phyloP scores from a whole-genome alignment of 2,888 invertebrate species.

The Zygothrica quintamaculata region DNA sequence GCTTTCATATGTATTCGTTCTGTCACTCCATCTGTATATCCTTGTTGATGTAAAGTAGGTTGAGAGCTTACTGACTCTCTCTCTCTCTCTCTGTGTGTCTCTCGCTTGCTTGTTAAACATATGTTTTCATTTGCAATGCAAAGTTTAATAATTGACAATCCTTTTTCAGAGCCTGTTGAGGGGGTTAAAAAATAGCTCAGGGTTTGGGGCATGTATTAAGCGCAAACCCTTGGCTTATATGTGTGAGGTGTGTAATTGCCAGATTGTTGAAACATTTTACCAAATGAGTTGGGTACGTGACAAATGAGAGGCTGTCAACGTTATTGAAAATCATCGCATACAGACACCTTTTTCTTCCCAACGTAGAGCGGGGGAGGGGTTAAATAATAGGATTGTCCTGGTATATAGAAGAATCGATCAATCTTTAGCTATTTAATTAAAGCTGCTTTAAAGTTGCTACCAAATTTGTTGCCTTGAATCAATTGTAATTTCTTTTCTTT shows the following conservation, averaged over 20 bases:
- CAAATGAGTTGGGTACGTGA: constrained; percentile 58
- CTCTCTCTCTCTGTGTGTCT: constrained; percentile 4
- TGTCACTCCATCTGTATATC: too few species aligned
- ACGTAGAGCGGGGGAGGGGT: too few species aligned
- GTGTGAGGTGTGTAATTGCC: constrained; percentile 71
- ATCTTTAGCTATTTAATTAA: too few species aligned
- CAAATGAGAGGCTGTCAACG: constrained; percentile 64
- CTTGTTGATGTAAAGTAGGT: too few species aligned
- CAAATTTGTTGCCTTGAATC: too few species aligned
- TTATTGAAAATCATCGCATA: constrained; percentile 14
- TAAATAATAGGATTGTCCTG: too few species aligned
- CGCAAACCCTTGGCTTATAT: constrained; percentile 4
- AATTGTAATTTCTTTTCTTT: too few species aligned
- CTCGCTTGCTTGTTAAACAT: constrained; percentile 69
- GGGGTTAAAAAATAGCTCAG: too few species aligned
- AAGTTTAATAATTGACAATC: constrained; percentile 78
- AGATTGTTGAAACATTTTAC: constrained; percentile 61
- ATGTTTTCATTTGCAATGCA: constrained; percentile 80
- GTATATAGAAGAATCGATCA: too few species aligned
- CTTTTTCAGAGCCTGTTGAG: too few species aligned
- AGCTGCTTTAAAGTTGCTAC: too few species aligned
- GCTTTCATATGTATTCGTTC: constrained; percentile 51
- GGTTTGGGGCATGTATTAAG: constrained; percentile 47
- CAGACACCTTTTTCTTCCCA: constrained; percentile 40
- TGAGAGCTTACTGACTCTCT: too few species aligned